Conservation (phyloP, 2,888 invertebrate genomes). For the Erebia palarica region DNA sequence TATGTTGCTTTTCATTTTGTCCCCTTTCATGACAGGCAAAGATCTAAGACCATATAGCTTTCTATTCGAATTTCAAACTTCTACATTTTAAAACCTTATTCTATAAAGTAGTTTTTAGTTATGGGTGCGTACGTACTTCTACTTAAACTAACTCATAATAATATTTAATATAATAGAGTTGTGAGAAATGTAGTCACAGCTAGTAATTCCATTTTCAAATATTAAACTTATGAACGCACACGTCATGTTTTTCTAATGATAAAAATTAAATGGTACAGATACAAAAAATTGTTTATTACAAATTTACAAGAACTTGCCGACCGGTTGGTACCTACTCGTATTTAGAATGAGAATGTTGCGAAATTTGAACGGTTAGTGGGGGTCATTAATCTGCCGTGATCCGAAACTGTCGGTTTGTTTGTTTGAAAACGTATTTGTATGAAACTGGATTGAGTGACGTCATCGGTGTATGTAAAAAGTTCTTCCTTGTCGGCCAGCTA, state of each 20-base stretch:
- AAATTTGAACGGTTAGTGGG: slow-evolving; percentile 66
- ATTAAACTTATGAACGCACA: slow-evolving; percentile 1
- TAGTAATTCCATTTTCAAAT: neutral
- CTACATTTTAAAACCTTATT: no score
- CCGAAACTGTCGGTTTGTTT: slow-evolving; percentile 55
- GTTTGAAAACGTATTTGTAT: slow-evolving; percentile 46
- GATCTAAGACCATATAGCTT: neutral
- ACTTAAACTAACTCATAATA: no score
- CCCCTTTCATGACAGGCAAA: no score
- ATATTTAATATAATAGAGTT: no score
- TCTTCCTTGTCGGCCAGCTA: neutral
- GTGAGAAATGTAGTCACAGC: neutral
- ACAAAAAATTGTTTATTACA: slow-evolving; percentile 59
- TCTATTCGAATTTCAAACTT: slow-evolving; percentile 1
- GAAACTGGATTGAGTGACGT: slow-evolving; percentile 12
- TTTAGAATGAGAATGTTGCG: slow-evolving; percentile 50
- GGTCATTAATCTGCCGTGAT: slow-evolving; percentile 69
- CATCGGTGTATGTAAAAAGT: neutral
- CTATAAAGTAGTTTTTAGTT: no score
- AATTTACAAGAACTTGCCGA: slow-evolving; percentile 54
- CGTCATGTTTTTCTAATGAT: slow-evolving; percentile 30
- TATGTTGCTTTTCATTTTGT: no score
- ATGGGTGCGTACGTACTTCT: no score
- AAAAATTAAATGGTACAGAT: slow-evolving; percentile 25
- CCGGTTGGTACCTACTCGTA: slow-evolving; percentile 31